A percentile compares a stretch with the other conserved stretches of the same genome.
phyloP scores from a whole-genome alignment of 2,888 invertebrate genomes.

The Acanthococcus lagerstroemiae region DNA sequence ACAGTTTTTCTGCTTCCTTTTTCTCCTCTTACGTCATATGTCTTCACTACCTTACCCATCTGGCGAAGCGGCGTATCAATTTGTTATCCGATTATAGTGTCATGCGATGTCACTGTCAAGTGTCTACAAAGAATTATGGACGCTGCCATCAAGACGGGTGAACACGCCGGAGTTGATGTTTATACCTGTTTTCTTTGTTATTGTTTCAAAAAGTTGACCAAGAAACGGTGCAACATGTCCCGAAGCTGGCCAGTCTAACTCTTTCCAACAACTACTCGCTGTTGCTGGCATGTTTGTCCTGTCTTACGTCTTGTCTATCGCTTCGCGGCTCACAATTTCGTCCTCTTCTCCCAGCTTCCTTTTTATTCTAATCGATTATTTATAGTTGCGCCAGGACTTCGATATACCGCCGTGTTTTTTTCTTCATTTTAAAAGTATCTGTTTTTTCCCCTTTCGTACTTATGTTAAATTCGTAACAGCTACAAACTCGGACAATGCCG shows the following conservation, averaged over 20 bases:
- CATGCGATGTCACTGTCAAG: slow-evolving; percentile 28
- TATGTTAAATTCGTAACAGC: neutral
- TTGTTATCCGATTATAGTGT: slow-evolving; percentile 28
- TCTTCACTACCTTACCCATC: slow-evolving; percentile 17
- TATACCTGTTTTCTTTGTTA: slow-evolving; percentile 24
- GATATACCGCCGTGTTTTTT: neutral
- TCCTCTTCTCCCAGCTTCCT: slow-evolving; percentile 3
- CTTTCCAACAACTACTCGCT: slow-evolving; percentile 18
- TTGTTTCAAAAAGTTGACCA: slow-evolving; percentile 19
- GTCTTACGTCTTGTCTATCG: slow-evolving; percentile 22
- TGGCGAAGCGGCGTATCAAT: slow-evolving; percentile 22
- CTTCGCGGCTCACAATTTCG: slow-evolving; percentile 4
- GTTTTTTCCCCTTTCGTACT: neutral
- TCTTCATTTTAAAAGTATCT: neutral
- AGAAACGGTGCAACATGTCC: slow-evolving; percentile 15
- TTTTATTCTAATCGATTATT: slow-evolving; percentile 25
- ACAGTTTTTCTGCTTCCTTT: too few relatives aligned
- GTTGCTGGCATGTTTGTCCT: slow-evolving; percentile 33
- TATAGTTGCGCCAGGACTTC: slow-evolving; percentile 9
- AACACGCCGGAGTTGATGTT: slow-evolving; percentile 24
- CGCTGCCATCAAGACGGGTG: slow-evolving; percentile 18
- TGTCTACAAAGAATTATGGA: slow-evolving; percentile 29
- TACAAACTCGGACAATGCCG: neutral
- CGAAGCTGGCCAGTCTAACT: slow-evolving; percentile 17
- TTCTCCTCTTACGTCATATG: too few relatives aligned